Evolutionary conservation across 2,797 vertebrate genomes (phyloP).

Genomic region (Delichon dasypus): DNA sequence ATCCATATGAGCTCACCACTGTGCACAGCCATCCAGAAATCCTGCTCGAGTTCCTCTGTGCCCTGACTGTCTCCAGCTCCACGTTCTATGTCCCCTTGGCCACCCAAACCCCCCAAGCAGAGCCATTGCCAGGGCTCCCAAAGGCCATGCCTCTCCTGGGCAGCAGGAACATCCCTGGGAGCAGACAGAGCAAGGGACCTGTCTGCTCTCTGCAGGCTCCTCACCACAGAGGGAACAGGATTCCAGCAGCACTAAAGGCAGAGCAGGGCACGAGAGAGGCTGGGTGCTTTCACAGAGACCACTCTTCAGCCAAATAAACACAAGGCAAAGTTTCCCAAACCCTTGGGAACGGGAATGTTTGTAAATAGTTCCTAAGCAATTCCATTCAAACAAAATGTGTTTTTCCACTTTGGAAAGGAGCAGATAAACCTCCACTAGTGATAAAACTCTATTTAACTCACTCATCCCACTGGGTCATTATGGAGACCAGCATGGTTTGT

Average conservation of each 20-base stretch:
- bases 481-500: neutral
- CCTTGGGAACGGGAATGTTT: neutral
- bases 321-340: neutral
- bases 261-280: neutral
- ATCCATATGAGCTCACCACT: neutral
- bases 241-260: neutral
- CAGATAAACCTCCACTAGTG: neutral
- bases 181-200: neutral
- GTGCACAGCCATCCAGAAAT: neutral
- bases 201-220: neutral
- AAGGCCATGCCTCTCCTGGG: too few relatives aligned
- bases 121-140: neutral
- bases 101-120: neutral
- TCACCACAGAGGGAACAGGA: neutral
- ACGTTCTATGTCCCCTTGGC: accelerated
- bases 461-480: neutral
- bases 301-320: neutral
- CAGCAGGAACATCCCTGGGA: neutral
- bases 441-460: neutral
- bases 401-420: neutral
- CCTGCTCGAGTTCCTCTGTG: neutral
- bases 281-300: neutral
- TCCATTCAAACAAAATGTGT: neutral
- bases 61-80: neutral
- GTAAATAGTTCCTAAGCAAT: neutral